These are phyloP conservation scores for Cathartes aura DNA, from an alignment of 2,113 vertebrate species.

Conservation along the genomic window DNA sequence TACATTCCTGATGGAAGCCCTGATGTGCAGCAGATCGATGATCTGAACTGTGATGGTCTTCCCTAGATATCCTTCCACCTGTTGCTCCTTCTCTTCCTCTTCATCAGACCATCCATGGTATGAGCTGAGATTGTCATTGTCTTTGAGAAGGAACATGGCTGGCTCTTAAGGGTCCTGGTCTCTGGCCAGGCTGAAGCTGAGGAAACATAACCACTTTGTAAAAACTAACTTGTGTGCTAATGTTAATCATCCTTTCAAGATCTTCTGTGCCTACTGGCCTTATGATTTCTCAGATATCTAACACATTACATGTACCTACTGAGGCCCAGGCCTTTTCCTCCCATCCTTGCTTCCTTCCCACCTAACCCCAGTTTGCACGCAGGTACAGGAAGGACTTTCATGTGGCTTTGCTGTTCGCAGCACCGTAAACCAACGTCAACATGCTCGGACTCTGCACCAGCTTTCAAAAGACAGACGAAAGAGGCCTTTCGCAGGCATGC, in stretches of 20 bases:
- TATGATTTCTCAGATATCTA: background rate
- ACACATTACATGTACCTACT: background rate
- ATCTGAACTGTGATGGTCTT: background rate
- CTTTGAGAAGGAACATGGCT: background rate
- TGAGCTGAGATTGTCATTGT: background rate
- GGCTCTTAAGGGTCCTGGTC: background rate
- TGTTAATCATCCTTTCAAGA: background rate
- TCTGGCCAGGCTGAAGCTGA: constrained; percentile 17
- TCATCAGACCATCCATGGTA: background rate
- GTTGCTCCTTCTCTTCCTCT: background rate
- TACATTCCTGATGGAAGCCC: background rate
- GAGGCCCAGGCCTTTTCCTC: background rate
- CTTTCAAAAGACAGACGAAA: background rate
- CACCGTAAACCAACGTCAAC: background rate
- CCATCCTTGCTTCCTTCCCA: background rate
- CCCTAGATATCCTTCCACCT: background rate
- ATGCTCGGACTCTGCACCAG: background rate
- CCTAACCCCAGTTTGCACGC: background rate
- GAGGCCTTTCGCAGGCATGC: background rate
- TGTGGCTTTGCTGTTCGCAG: background rate
- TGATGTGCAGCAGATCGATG: background rate
- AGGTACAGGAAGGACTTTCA: background rate
- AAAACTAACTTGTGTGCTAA: background rate
- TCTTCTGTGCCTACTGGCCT: background rate
- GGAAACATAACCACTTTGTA: background rate